These are phyloP conservation scores for Gouania willdenowi DNA, from an alignment of 2,797 vertebrate genomes.

Conservation along the genomic window DNA sequence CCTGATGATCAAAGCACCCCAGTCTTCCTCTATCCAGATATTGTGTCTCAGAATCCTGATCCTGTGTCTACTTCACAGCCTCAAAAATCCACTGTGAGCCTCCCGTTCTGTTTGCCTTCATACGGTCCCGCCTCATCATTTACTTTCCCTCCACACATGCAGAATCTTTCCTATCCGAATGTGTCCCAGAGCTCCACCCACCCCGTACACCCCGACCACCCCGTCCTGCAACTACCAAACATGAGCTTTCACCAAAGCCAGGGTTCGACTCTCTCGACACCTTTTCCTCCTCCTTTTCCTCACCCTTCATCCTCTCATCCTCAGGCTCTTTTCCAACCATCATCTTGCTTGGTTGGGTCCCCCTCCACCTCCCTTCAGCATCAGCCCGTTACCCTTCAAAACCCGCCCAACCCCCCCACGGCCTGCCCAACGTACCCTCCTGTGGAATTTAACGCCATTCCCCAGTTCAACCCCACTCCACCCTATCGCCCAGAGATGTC, in stretches of 20 bases:
- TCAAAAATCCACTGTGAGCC: slow-evolving; percentile 3
- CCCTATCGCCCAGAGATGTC: slow-evolving; percentile 71
- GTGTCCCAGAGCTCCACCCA: slow-evolving; percentile 33
- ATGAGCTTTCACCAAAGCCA: slow-evolving; percentile 54
- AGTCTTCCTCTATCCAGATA: slow-evolving; percentile 35
- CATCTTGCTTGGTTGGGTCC: slow-evolving; percentile 37
- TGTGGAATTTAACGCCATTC: slow-evolving; percentile 52
- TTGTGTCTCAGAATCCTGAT: slow-evolving; percentile 13
- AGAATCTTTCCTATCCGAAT: slow-evolving; percentile 54
- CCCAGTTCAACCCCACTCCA: slow-evolving; percentile 57
- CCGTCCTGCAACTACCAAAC: slow-evolving; percentile 54
- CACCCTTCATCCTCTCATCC: slow-evolving; percentile 49
- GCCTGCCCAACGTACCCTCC: slow-evolving; percentile 46
- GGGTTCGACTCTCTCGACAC: slow-evolving; percentile 34
- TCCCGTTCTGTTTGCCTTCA: slow-evolving; percentile 21
- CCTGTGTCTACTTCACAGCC: slow-evolving; percentile 9
- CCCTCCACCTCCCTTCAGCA: slow-evolving; percentile 42
- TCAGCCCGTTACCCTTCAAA: slow-evolving; percentile 41
- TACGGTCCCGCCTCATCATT: slow-evolving; percentile 32
- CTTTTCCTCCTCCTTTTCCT: slow-evolving; percentile 14
- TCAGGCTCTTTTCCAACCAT: slow-evolving; percentile 45
- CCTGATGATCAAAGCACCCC: slow-evolving; percentile 30
- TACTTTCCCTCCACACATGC: slow-evolving; percentile 52
- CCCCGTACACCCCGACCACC: slow-evolving; percentile 31
- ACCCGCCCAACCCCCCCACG: slow-evolving; percentile 24